Base-by-base conservation (phyloP, 2,888 invertebrate genomes). In the Crossocerus cetratus region DNA sequence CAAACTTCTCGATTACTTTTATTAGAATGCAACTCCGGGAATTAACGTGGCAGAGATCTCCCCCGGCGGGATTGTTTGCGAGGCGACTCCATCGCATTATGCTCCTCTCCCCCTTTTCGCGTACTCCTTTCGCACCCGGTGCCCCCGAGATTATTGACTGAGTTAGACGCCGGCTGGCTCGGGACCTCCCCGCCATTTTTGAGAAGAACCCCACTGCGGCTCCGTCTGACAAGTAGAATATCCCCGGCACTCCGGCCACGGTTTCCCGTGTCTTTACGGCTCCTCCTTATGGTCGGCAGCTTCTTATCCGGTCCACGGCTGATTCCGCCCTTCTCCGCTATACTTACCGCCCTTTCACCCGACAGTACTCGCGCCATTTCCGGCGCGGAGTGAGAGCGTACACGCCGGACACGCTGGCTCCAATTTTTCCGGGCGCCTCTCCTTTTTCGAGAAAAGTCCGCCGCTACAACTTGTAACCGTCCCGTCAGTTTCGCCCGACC, bases 1-100 rank as follows among this genome's bases (percentile, higher is more conserved):
- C 69, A 76, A 87, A 87, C 84, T 86, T 86, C 78, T 81, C 86
- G 84, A 84, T 86, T 84, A 84, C 86, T 87, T 87, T 83, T 86
- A 85, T 86, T 84, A 85, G 84, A 82, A 86, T 84, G 83, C 83
- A 86, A 82, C 84, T 86, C 74, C 42, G 76, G 70, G 71, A 83
- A 86, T 86, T 85, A 85, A 83, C 84, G 82, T 78, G 77, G 71
- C 77, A 67, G 62, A 68, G 74, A 68, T 69, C 74, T 73, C 63
- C 65, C 73, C 45, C 22, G 49, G 14, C 32, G 76, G 75, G 56
- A 63, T 77, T 77, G 70, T 74, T 77, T 73, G 69, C 77, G 44
- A 65, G 43, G 43, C 61, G 72, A 63, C 62, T 44, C 16, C 16
- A 32, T 43, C 18, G 57, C 22, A 18, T 71, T 62, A 57, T 16